Percentiles rank a stretch among this genome's conserved stretches.
Evolutionary conservation across 2,888 invertebrate genomes (phyloP).

Genomic region (Mystacides longicornis): DNA sequence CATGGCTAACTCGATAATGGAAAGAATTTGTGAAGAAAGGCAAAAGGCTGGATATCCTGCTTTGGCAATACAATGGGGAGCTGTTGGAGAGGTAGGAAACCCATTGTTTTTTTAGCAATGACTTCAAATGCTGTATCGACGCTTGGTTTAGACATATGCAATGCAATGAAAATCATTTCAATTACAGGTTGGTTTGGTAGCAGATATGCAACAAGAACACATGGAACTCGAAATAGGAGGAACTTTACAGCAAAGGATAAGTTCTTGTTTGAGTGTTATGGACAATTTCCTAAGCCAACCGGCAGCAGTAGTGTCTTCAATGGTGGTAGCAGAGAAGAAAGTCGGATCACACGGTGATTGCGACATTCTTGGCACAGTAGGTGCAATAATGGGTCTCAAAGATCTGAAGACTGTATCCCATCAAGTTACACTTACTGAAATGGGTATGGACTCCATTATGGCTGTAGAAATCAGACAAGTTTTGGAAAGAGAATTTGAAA

Average conservation of each 20-base stretch:
- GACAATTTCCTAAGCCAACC: conserved; percentile 64
- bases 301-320: conserved; percentile 65
- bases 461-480: conserved; percentile 93
- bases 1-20: too few species aligned
- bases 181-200: conserved; percentile 62
- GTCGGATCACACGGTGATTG: conserved; percentile 53
- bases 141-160: too few species aligned
- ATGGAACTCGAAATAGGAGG: conserved; percentile 66
- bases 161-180: too few species aligned
- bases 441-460: conserved; percentile 97
- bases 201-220: conserved; percentile 65
- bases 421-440: conserved; percentile 71
- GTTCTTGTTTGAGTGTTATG: conserved; percentile 70
- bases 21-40: too few species aligned
- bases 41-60: too few species aligned
- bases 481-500: conserved; percentile 80
- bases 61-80: too few species aligned
- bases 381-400: conserved; percentile 60
- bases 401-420: conserved; percentile 63
- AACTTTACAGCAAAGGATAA: conserved; percentile 78
- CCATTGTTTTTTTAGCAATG: too few species aligned
- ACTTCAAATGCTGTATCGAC: too few species aligned
- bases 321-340: conserved; percentile 82
- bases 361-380: conserved; percentile 65
- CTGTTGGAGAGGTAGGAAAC: conserved; percentile 89